These are phyloP conservation scores for Agonopterix alstromeriana DNA, from an alignment of 2,888 invertebrate species.

Conservation along the genomic window DNA sequence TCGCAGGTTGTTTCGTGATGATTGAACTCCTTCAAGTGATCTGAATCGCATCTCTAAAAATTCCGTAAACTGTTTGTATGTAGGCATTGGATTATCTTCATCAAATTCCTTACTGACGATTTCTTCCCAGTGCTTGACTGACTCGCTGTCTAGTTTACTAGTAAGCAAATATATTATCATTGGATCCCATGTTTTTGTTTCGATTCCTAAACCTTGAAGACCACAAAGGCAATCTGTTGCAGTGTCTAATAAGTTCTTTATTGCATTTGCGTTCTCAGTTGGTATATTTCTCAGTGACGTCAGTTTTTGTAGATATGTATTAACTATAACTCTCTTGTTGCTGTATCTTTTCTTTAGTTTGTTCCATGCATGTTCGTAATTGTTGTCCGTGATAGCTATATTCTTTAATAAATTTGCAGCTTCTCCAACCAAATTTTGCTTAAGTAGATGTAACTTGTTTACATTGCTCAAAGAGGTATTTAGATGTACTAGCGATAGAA, in stretches of 20 bases:
- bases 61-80: not conserved
- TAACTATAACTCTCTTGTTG: not conserved
- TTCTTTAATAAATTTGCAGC: not conserved
- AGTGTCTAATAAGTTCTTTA: not conserved
- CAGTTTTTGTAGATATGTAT: not conserved
- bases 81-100: not conserved
- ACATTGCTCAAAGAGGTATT: not conserved
- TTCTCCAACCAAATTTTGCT: not conserved
- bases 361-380: not conserved
- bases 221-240: not conserved
- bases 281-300: not conserved
- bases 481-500: not conserved
- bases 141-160: not conserved
- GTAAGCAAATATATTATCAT: not conserved
- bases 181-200: not conserved
- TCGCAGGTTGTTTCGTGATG: not conserved
- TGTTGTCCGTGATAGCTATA: not conserved
- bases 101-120: not conserved
- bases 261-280: not conserved
- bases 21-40: not conserved
- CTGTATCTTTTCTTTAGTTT: not conserved
- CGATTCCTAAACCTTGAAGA: not conserved
- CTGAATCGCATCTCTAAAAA: not conserved
- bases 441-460: not conserved
- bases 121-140: not conserved